These are phyloP conservation scores for Micromussa lordhowensis DNA, from an alignment of 92 coral and sea anemone species.

Conservation along the genomic window DNA sequence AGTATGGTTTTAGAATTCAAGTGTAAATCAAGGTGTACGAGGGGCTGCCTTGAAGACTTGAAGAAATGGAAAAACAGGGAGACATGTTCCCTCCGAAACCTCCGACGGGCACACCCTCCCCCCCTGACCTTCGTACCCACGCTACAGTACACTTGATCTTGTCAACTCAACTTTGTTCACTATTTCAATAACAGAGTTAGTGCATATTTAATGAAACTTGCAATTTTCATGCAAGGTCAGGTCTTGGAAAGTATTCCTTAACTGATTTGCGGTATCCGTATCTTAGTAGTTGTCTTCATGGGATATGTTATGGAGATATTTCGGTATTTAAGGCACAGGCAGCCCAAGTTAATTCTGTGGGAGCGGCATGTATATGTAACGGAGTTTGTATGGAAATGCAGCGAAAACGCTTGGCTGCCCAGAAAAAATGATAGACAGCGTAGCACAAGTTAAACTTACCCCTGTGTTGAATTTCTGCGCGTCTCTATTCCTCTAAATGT, in stretches of 20 bases:
- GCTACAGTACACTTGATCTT: not conserved
- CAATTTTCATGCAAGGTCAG: not conserved
- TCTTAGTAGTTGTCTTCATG: not conserved
- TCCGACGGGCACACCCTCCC: not conserved
- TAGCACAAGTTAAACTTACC: not conserved
- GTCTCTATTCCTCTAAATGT: not conserved
- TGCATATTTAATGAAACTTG: not conserved
- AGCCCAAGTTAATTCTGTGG: not conserved
- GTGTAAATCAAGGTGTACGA: not conserved
- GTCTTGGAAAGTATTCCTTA: not conserved
- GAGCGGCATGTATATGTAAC: not conserved
- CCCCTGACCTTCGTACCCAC: not conserved
- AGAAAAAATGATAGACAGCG: not conserved
- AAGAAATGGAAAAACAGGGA: too few relatives aligned
- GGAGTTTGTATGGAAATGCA: not conserved
- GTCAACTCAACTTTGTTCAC: not conserved
- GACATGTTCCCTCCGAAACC: not conserved
- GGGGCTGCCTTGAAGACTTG: too few relatives aligned
- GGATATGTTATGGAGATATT: not conserved
- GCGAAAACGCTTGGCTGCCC: not conserved
- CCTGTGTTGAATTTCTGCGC: not conserved
- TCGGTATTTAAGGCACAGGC: not conserved
- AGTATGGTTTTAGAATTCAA: too few relatives aligned
- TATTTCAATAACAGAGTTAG: not conserved
- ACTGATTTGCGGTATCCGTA: not conserved